Conservation (phyloP, 2,888 invertebrate species). For the Muschampia staudingeri region DNA sequence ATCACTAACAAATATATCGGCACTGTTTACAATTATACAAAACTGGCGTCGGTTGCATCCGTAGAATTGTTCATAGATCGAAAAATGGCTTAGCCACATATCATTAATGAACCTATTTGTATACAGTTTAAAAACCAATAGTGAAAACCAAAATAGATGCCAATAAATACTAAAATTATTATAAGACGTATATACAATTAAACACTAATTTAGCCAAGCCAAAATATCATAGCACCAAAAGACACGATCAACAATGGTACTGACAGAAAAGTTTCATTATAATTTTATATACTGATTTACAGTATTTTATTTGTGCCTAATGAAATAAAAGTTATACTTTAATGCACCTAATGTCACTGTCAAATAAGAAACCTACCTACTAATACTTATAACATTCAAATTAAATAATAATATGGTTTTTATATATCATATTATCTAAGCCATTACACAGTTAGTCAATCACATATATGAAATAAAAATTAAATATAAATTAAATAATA, state of each 20-base stretch:
- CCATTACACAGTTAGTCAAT: too few relatives aligned
- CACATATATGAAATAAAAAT: too few relatives aligned
- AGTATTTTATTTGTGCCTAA: constrained; percentile 24
- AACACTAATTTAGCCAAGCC: constrained; percentile 89
- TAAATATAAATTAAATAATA: too few relatives aligned
- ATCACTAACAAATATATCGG: not conserved
- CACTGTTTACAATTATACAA: not conserved
- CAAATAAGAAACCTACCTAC: not conserved
- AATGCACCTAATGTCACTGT: not conserved
- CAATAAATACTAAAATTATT: constrained; percentile 84
- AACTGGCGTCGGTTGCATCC: not conserved
- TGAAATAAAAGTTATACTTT: constrained; percentile 12
- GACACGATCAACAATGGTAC: constrained; percentile 82
- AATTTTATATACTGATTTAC: constrained; percentile 21
- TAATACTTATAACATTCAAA: constrained; percentile 12
- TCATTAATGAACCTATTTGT: constrained; percentile 52
- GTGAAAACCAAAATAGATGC: constrained; percentile 82
- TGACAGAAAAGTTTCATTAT: constrained; percentile 89
- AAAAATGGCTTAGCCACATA: constrained; percentile 81
- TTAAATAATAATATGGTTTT: not conserved
- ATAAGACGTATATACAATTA: constrained; percentile 80
- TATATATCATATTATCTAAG: not conserved
- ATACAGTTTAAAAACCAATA: constrained; percentile 69
- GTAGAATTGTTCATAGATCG: constrained; percentile 14
- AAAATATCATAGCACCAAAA: constrained; percentile 90